These are phyloP conservation scores for Petrocephalus microphthalmus DNA, from an alignment of 2,113 vertebrate species.

Conservation along the genomic window DNA sequence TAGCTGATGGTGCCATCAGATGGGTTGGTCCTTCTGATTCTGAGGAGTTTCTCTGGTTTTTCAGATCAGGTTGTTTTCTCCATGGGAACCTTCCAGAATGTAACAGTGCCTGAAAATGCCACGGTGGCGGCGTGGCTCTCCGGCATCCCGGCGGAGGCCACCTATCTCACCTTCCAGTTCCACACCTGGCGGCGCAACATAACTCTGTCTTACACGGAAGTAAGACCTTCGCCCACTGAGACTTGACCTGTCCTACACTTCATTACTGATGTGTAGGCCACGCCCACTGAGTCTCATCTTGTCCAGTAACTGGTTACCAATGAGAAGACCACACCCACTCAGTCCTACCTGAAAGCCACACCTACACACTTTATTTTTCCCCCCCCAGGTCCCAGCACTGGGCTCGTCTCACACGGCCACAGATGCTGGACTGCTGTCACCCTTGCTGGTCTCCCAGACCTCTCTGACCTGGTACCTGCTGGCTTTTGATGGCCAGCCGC, in stretches of 20 bases:
- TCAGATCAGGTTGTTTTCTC: constrained; percentile 78
- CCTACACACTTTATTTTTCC: background rate
- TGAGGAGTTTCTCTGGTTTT: constrained; percentile 15
- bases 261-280: background rate
- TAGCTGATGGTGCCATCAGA: background rate
- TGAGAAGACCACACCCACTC: background rate
- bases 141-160: constrained; percentile 64
- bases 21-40: background rate
- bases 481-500: constrained; percentile 40
- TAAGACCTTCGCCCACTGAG: constrained; percentile 42
- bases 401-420: constrained; percentile 58
- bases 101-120: constrained; percentile 63
- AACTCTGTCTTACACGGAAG: constrained; percentile 76
- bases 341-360: background rate
- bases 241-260: background rate
- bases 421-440: constrained; percentile 72
- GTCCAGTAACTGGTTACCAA: background rate
- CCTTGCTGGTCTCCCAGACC: constrained; percentile 59
- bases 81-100: constrained; percentile 75
- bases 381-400: constrained; percentile 45
- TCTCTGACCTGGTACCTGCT: constrained; percentile 68
- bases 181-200: constrained; percentile 74
- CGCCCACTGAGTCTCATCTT: background rate
- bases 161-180: constrained; percentile 78
- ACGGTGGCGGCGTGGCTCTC: constrained; percentile 70